Conservation (phyloP, 2,113 vertebrate species). For the Pitta sordida region DNA sequence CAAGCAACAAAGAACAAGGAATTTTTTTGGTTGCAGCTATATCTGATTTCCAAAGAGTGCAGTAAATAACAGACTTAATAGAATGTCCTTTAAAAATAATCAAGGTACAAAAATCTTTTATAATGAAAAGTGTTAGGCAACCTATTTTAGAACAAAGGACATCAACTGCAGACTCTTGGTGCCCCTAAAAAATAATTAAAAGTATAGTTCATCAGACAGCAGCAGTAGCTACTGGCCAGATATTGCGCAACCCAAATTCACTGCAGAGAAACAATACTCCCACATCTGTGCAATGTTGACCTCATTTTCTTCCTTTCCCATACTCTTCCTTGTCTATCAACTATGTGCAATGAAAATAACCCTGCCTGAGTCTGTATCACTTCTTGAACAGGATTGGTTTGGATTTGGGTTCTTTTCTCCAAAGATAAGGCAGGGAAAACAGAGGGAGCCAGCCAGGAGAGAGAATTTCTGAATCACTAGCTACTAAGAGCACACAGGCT, state of each 20-base stretch:
- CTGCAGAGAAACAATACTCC: neutral
- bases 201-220: neutral
- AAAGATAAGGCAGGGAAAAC: neutral
- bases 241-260: neutral
- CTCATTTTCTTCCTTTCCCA: neutral
- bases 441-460: neutral
- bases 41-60: conserved; percentile 9
- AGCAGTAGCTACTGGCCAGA: neutral
- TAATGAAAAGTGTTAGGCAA: neutral
- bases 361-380: neutral
- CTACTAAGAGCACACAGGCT: neutral
- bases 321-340: neutral
- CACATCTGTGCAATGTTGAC: neutral
- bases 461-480: neutral
- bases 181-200: conserved; percentile 28
- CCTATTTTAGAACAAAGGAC: neutral
- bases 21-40: neutral
- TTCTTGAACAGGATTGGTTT: neutral
- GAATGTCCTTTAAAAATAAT: neutral
- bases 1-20: conserved; percentile 27
- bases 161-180: neutral
- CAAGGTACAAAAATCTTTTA: neutral
- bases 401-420: neutral
- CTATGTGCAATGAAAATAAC: neutral
- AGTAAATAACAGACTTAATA: neutral